Base-by-base conservation (phyloP, 1,140 invertebrate species). In the Drosophila novamexicana region DNA sequence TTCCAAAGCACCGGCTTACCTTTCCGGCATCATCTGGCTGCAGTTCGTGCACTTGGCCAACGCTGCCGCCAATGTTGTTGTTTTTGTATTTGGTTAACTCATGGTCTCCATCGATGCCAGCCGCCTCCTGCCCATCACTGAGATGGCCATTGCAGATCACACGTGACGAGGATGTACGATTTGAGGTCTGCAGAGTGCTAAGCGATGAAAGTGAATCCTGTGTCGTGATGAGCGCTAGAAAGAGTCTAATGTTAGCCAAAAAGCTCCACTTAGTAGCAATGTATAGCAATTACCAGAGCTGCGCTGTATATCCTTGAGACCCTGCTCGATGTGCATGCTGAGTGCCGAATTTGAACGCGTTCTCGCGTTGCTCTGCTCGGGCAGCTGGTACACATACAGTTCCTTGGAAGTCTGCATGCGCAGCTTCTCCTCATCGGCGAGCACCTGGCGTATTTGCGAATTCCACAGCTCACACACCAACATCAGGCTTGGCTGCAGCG, bases 381-480 rank as follows among this genome's bases (percentile, higher is more conserved):
- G 93, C 39, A 93, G 57, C 59, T 93, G 91, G 70, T 93, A 93
- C 6, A 92, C 89, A 59, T 86, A 91, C 14, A 93, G 64, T 50
- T 92, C 84, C 34, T 90, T 91, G 42, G 91, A 81, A n/a, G 79
- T 79, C 22, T 82, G 80, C 7, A 86, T 64, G 16, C 80, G 79
- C n/a, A 94, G 74, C 66, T 92, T 93, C 37, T 92, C 81, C 67
- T 94, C 93, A 34, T 93, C 91, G 8, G 92, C 74, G n/a, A 93
- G 79, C 53, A 92, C 69, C 50, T 92, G 91, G 3, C 95, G 94
- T 64, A 97, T 95, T 72, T 95, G 94, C 6, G 95, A 95, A 62
- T 94, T 95, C 62, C 93, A 92, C 32, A 97, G 92, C 93, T 97
- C 95, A 64, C 95, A 96, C 53, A 97, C 91, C 22, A 96, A 90